Conservation (phyloP, 2,797 vertebrate genomes). For the Tolypeutes matacus region DNA sequence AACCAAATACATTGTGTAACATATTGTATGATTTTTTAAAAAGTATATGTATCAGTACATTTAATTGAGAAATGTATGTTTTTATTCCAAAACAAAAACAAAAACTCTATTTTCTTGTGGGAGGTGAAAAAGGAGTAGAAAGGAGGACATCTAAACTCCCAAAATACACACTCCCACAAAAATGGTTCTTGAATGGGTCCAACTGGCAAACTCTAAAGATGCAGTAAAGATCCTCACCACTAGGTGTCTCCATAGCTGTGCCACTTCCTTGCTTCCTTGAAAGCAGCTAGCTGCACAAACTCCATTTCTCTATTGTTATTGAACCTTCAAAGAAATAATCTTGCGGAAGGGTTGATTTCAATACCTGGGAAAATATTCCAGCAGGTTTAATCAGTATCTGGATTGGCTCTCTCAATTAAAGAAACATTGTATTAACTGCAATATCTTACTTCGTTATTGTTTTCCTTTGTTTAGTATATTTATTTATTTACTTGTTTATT, state of each 20-base stretch:
- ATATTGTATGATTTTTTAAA: too few relatives aligned
- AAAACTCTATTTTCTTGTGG: neutral
- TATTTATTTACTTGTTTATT: constrained; percentile 31
- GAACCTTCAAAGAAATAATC: constrained; percentile 28
- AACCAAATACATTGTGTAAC: too few relatives aligned
- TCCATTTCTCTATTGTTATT: constrained; percentile 61
- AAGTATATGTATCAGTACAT: too few relatives aligned
- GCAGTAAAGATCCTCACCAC: constrained; percentile 84
- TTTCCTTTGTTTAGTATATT: constrained; percentile 46
- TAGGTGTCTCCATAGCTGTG: constrained; percentile 88
- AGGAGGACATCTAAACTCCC: neutral
- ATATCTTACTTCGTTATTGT: neutral
- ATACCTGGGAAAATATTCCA: constrained; percentile 17
- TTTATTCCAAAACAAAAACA: too few relatives aligned
- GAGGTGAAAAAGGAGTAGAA: neutral
- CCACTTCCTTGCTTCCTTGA: constrained; percentile 12
- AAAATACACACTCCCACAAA: neutral
- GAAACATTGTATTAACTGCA: neutral
- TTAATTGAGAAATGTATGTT: too few relatives aligned
- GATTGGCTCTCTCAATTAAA: neutral
- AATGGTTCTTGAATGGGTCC: neutral
- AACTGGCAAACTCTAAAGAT: neutral
- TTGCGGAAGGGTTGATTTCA: constrained; percentile 50
- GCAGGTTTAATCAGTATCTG: constrained; percentile 19
- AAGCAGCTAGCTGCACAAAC: neutral